Evolutionary conservation across 1,140 invertebrate genomes (phyloP).

Genomic region (Ruditapes philippinarum): DNA sequence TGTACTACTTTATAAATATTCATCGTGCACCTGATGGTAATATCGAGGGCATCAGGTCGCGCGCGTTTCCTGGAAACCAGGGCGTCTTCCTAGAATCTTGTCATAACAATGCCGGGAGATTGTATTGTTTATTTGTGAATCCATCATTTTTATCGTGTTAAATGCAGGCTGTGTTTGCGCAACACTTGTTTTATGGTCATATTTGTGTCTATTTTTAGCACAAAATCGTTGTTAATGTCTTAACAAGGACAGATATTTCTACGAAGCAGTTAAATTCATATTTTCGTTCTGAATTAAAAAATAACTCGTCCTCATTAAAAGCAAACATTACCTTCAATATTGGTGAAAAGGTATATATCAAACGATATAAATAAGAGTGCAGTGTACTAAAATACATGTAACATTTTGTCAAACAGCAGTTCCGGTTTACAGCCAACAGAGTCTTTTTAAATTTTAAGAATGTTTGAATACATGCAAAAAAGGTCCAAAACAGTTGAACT

Average conservation of each 20-base stretch:
- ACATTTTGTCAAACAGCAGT: no score
- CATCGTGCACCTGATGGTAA: no score
- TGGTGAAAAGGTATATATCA: no score
- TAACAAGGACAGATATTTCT: not conserved
- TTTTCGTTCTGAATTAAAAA: no score
- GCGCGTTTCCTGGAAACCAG: constrained; percentile 22
- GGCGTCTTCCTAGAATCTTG: not conserved
- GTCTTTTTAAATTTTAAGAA: no score
- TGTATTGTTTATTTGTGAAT: constrained; percentile 33
- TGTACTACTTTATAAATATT: no score
- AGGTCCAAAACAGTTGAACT: no score
- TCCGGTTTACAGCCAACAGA: no score
- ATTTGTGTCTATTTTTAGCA: not conserved
- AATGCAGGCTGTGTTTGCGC: not conserved
- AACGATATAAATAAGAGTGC: not conserved
- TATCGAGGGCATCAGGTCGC: not conserved
- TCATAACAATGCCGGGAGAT: not conserved
- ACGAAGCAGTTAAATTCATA: not conserved
- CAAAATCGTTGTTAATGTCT: not conserved
- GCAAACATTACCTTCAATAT: no score
- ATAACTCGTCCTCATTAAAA: no score
- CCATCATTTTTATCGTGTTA: not conserved
- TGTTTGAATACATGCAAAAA: no score
- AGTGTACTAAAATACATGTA: no score
- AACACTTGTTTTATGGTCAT: not conserved